phyloP scores from a whole-genome alignment of 2,888 invertebrate genomes.

The Pandemis heparana region DNA sequence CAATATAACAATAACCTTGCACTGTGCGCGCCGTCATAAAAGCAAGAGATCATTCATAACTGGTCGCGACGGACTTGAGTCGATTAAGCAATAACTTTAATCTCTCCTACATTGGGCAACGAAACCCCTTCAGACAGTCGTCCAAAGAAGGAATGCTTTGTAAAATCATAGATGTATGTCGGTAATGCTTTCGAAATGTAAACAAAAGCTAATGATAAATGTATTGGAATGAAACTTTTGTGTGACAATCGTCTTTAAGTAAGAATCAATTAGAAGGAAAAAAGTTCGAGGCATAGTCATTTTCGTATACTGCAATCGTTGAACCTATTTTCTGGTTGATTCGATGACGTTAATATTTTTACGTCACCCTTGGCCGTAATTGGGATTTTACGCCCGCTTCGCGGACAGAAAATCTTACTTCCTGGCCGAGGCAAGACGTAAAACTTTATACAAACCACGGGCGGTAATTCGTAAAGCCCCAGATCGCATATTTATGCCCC shows the following conservation, averaged over 20 bases:
- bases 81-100: not conserved
- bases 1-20: not conserved
- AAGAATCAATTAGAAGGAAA: not conserved
- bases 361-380: too few relatives aligned
- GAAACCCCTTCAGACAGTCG: constrained; percentile 16
- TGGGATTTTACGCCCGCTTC: too few relatives aligned
- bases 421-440: too few relatives aligned
- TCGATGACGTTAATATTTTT: too few relatives aligned
- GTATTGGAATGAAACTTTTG: not conserved
- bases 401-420: too few relatives aligned
- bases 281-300: not conserved
- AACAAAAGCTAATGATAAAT: constrained; percentile 29
- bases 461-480: too few relatives aligned
- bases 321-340: not conserved
- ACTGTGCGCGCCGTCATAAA: not conserved
- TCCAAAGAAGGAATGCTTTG: constrained; percentile 18
- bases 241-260: constrained; percentile 2
- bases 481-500: too few relatives aligned
- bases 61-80: not conserved
- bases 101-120: constrained; percentile 22
- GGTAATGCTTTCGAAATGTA: constrained; percentile 29
- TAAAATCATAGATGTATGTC: constrained; percentile 5
- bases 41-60: constrained; percentile 5
- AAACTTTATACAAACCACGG: too few relatives aligned
- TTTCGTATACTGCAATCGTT: not conserved